Evolutionary conservation across 2,113 vertebrate genomes (phyloP), one percentile per base, ranked within the genome.

Genomic region (Orthonyx spaldingii): DNA sequence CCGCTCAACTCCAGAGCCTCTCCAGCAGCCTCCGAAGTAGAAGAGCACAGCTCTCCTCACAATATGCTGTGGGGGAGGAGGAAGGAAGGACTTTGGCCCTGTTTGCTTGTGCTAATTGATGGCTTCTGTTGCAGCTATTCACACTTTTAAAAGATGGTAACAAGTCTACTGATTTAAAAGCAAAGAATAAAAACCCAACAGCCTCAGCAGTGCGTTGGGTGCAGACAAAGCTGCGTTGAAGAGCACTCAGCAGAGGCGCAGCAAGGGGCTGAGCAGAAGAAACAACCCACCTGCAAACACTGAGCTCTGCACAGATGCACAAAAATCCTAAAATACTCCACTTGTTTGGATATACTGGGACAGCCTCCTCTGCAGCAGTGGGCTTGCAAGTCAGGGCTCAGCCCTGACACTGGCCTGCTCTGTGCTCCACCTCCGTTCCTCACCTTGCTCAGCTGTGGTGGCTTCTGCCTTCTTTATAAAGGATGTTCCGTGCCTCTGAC

Each of bases 91-190:
- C 39, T 68, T 95, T 97, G 98, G 97, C 97, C 96, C 96, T 91
- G 92, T 93, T 97, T 97, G 94, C 96, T 95, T 87, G 97, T 96
- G 97, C 97, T 98, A 97, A 98, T 96, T 97, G 97, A 95, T 97
- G 96, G 96, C 91, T 96, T 98, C 98, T 98, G 98, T 97, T 92
- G 88, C 92, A 97, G 98, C 96, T 97, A 96, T 98, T 97, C 97
- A 97, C 96, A 96, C 97, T 96, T 96, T 82, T 41, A 97, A 96
- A 96, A 97, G 96, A 90, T 76, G 95, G 95, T 96, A 91, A 97
- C 97, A 79, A 86, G 92, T 90, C 64, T 80, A 74, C 60, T 78
- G 63, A 61, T 93, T 94, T 93, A 81, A 82, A 91, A 91, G 66
- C 81, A 76, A 71, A 93, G 85, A 97, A 97, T 88, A 91, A 94